Evolutionary conservation across 2,113 vertebrate species (phyloP).

Genomic region (Uropsilus gracilis): DNA sequence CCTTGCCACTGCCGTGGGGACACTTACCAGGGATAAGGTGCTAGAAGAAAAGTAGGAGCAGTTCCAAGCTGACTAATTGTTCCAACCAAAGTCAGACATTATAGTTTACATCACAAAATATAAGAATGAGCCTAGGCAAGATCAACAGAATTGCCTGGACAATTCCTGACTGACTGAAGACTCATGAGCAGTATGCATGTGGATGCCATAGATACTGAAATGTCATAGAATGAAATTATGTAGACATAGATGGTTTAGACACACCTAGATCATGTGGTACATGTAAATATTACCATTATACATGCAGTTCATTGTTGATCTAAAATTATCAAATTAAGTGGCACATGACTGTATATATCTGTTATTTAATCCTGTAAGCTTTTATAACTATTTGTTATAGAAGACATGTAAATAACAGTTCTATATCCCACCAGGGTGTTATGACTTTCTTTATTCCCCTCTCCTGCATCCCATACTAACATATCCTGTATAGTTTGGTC

Average conservation of each 20-base stretch:
- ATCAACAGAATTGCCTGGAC: not conserved
- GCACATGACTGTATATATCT: not conserved
- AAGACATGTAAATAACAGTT: not conserved
- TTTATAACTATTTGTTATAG: not conserved
- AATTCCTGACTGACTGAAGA: not conserved
- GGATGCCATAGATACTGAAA: not conserved
- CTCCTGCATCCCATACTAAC: not conserved
- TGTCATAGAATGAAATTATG: no score
- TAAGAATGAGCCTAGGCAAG: not conserved
- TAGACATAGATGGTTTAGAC: not conserved
- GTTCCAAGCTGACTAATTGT: not conserved
- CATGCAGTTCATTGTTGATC: not conserved
- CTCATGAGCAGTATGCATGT: not conserved
- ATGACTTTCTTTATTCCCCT: not conserved
- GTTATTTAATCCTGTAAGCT: not conserved
- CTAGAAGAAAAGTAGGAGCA: not conserved
- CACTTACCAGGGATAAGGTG: not conserved
- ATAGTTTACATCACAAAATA: not conserved
- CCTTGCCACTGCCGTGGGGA: not conserved
- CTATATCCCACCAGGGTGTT: not conserved
- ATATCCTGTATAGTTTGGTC: constrained; percentile 25
- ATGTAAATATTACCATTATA: not conserved
- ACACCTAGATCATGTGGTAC: not conserved
- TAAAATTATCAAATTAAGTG: not conserved
- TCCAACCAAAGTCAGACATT: not conserved